These are phyloP conservation scores for Tenthredo scrophulariae DNA, from an alignment of 2,888 invertebrate species.

Conservation along the genomic window DNA sequence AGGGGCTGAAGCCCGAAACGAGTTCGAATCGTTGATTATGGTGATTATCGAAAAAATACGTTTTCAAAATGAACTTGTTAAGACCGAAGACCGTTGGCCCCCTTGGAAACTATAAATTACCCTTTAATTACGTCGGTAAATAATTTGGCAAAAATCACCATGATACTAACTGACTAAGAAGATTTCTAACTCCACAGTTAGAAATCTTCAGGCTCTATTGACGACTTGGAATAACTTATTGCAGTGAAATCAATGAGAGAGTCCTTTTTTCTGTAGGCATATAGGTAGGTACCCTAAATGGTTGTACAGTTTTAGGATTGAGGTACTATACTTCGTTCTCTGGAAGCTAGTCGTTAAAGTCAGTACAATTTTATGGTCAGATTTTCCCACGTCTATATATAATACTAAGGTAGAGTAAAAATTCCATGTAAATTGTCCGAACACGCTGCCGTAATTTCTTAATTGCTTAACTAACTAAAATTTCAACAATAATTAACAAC, in stretches of 20 bases:
- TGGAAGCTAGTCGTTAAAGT: conserved; percentile 8
- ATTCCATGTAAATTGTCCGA: not conserved
- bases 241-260: not conserved
- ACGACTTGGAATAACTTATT: not conserved
- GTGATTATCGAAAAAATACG: conserved; percentile 7
- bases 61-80: not conserved
- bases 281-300: not conserved
- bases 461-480: not conserved
- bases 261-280: not conserved
- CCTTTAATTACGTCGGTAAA: not conserved
- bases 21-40: conserved; percentile 16
- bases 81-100: not conserved
- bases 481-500: not conserved
- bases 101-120: not conserved
- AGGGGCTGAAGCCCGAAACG: not conserved
- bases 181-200: too few species aligned
- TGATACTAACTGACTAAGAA: too few species aligned
- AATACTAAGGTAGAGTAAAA: not conserved
- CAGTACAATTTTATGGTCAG: conserved; percentile 18
- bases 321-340: conserved; percentile 1
- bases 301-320: not conserved
- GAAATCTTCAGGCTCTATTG: not conserved
- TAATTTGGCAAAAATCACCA: not conserved
- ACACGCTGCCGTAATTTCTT: not conserved
- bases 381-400: conserved; percentile 18